Conservation (phyloP, 2,888 invertebrate genomes). For the Plutella xylostella region DNA sequence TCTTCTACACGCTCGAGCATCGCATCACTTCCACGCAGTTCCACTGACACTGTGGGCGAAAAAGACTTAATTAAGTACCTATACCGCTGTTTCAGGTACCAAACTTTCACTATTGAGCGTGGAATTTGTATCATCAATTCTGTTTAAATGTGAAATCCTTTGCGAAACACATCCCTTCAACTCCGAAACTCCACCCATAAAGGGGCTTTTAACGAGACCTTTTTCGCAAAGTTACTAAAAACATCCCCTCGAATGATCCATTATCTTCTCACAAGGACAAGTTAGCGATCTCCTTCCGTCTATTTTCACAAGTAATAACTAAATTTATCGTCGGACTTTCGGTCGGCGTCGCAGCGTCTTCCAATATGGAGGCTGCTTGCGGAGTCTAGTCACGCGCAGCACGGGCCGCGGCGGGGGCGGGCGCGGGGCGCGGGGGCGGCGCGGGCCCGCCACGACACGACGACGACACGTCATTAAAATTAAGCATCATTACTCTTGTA, state of each 20-base stretch:
- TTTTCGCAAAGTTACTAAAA: constrained; percentile 61
- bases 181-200: constrained; percentile 62
- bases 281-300: constrained; percentile 68
- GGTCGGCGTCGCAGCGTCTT: constrained; percentile 47
- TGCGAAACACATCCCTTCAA: constrained; percentile 35
- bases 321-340: constrained; percentile 68
- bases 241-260: constrained; percentile 64
- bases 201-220: constrained; percentile 59
- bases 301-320: constrained; percentile 71
- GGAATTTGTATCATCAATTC: constrained; percentile 39
- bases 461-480: constrained; percentile 66
- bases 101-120: constrained; percentile 16
- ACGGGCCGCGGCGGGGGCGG: constrained; percentile 21
- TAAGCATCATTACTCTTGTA: constrained; percentile 68
- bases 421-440: constrained; percentile 22
- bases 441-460: constrained; percentile 23
- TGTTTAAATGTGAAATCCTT: constrained; percentile 40
- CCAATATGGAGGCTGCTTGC: constrained; percentile 52
- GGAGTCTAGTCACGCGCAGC: constrained; percentile 45
- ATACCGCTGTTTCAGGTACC: background rate
- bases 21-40: no score
- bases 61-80: constrained; percentile 1
- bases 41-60: background rate
- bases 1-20: no score
- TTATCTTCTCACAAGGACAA: constrained; percentile 66